Conservation (phyloP, 2,797 vertebrate genomes). For the Nasua narica region DNA sequence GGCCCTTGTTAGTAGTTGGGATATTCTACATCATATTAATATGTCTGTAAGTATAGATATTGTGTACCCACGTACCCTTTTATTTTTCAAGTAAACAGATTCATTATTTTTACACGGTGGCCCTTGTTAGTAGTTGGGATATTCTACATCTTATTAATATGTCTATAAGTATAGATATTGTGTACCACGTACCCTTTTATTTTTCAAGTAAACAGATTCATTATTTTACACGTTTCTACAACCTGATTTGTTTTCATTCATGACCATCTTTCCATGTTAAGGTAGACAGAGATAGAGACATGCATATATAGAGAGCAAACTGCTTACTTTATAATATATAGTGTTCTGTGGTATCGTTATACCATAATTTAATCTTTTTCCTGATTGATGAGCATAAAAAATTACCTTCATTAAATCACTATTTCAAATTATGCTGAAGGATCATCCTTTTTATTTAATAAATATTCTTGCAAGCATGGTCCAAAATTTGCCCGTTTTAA, state of each 20-base stretch:
- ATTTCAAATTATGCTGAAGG: neutral
- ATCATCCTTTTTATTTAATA: neutral
- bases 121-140: neutral
- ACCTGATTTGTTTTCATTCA: neutral
- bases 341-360: neutral
- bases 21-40: neutral
- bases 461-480: neutral
- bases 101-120: too few species aligned
- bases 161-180: neutral
- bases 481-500: neutral
- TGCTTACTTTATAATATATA: neutral
- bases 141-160: neutral
- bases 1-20: neutral
- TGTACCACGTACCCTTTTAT: neutral
- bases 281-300: neutral
- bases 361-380: neutral
- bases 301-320: neutral
- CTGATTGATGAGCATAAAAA: neutral
- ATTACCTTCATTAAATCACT: neutral
- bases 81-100: conserved; percentile 15
- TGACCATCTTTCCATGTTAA: neutral
- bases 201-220: conserved; percentile 23
- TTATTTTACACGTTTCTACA: neutral
- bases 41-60: neutral
- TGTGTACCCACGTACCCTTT: neutral